Evolutionary conservation across 2,888 invertebrate species (phyloP).

Genomic region (Andrena camellia): DNA sequence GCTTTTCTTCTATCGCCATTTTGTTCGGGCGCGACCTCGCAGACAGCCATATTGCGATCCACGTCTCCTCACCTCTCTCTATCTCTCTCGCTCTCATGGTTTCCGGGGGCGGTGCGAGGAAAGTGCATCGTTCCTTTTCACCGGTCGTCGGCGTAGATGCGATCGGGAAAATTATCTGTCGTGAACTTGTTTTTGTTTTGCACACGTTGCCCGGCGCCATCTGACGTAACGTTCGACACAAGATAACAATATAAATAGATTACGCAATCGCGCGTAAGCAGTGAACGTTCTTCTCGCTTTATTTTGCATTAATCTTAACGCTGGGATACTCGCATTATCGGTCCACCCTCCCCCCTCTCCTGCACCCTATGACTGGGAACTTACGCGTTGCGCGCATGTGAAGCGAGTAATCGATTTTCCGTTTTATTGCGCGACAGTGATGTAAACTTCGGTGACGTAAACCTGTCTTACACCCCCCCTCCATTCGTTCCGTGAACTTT

Average conservation of each 20-base stretch:
- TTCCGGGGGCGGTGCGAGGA: conserved; percentile 70
- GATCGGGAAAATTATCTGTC: conserved; percentile 68
- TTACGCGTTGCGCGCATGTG: conserved; percentile 71
- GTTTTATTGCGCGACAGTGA: conserved; percentile 65
- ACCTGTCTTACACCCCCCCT: conserved; percentile 24
- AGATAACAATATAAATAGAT: conserved; percentile 81
- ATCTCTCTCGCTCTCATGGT: conserved; percentile 57
- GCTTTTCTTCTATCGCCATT: conserved; percentile 80
- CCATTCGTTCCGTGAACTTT: background rate
- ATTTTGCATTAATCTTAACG: conserved; percentile 48
- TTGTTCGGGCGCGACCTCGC: conserved; percentile 80
- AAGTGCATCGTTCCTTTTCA: conserved; percentile 57
- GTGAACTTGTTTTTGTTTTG: conserved; percentile 73
- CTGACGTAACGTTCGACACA: conserved; percentile 72
- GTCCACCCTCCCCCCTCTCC: background rate
- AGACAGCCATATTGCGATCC: conserved; percentile 82
- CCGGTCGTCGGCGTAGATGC: conserved; percentile 35
- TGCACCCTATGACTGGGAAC: conserved; percentile 19
- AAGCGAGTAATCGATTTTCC: conserved; percentile 74
- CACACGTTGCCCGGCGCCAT: conserved; percentile 61
- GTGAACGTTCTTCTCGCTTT: conserved; percentile 50
- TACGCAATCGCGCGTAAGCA: conserved; percentile 75
- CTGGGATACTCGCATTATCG: conserved; percentile 46
- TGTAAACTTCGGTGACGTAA: conserved; percentile 61
- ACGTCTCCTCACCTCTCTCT: conserved; percentile 56